Percentiles rank a stretch among this genome's conserved stretches.
Evolutionary conservation across 2,113 vertebrate genomes (phyloP).

Genomic region (Passer montanus): DNA sequence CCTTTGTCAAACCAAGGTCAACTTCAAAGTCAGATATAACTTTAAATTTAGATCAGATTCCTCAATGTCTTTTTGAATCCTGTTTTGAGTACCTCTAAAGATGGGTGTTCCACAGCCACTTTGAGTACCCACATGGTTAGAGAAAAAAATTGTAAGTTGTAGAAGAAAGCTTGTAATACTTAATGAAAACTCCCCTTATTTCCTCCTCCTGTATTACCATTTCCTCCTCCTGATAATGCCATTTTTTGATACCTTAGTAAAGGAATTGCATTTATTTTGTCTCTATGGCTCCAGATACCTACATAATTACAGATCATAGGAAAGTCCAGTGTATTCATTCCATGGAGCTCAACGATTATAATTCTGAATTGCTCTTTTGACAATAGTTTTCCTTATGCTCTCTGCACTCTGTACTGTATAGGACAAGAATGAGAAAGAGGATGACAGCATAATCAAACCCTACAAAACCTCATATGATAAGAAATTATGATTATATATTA

Average conservation of each 20-base stretch:
- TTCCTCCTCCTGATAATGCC: neutral
- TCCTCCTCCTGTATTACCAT: neutral
- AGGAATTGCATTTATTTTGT: neutral
- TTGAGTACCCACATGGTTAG: neutral
- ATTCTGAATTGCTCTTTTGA: neutral
- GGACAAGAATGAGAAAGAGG: neutral
- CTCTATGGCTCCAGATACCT: neutral
- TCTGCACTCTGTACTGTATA: neutral
- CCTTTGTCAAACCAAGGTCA: neutral
- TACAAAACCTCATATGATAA: neutral
- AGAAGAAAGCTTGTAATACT: neutral
- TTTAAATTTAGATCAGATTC: neutral
- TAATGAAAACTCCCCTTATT: neutral
- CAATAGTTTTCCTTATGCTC: neutral
- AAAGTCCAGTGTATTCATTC: neutral
- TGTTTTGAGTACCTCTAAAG: neutral
- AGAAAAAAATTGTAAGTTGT: neutral
- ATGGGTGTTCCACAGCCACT: fast-evolving
- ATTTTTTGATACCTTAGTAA: neutral
- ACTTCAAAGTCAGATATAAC: neutral
- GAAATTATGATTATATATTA: slow-evolving; percentile 1
- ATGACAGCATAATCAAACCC: neutral
- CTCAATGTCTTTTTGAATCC: neutral
- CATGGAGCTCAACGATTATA: neutral
- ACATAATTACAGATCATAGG: neutral